A percentile compares a stretch with the other conserved stretches of the same genome.
phyloP scores from a whole-genome alignment of 2,888 invertebrate species.

The Octonoba sinensis region DNA sequence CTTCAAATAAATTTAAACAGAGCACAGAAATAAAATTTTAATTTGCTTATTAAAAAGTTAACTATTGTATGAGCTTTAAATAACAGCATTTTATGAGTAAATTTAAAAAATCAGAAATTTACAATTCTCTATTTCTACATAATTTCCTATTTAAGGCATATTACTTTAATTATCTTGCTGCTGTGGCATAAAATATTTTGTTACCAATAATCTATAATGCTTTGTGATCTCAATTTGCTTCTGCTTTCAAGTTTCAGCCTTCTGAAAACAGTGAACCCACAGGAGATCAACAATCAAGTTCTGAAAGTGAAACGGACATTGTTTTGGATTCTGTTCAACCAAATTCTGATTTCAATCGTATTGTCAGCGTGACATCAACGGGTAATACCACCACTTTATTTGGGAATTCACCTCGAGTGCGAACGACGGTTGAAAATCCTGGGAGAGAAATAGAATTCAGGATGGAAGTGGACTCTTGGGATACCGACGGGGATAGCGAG shows the following conservation, averaged over 20 bases:
- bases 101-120: too few species aligned
- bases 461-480: slow-evolving; percentile 61
- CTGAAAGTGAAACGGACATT: slow-evolving; percentile 47
- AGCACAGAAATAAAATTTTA: too few species aligned
- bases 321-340: slow-evolving; percentile 36
- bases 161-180: not conserved
- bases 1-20: too few species aligned
- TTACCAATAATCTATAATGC: not conserved
- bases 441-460: slow-evolving; percentile 39
- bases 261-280: not conserved
- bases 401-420: slow-evolving; percentile 5
- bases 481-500: slow-evolving; percentile 45
- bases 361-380: too few species aligned
- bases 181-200: not conserved
- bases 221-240: not conserved
- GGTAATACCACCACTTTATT: not conserved
- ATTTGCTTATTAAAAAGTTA: too few species aligned
- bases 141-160: too few species aligned
- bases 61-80: too few species aligned
- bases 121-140: too few species aligned
- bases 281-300: slow-evolving; percentile 5
- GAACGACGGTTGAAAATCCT: not conserved
- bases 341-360: not conserved
- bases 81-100: too few species aligned
- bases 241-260: not conserved